These are phyloP conservation scores for Gallinago media DNA, from an alignment of 2,113 vertebrate species.

Conservation along the genomic window DNA sequence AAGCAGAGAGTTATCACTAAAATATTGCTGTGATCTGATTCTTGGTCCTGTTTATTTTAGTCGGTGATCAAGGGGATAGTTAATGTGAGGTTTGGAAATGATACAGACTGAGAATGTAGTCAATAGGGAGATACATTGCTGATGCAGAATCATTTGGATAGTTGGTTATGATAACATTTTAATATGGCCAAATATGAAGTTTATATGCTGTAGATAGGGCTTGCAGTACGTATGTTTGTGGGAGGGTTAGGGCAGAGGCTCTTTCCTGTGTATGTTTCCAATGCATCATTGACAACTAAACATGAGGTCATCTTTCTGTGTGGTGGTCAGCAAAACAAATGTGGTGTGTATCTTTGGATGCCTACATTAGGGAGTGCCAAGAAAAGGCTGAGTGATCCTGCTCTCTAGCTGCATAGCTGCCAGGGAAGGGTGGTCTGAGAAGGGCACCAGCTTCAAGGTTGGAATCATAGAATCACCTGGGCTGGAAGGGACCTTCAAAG, in stretches of 20 bases:
- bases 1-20: background rate
- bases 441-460: background rate
- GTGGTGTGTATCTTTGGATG: background rate
- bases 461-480: too few relatives aligned
- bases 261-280: background rate
- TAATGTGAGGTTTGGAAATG: background rate
- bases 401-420: background rate
- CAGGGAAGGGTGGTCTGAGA: background rate
- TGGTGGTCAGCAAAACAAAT: background rate
- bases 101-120: background rate
- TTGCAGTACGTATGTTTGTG: background rate
- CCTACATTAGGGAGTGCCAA: background rate
- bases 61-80: background rate
- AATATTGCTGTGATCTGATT: background rate
- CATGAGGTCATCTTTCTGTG: fast-evolving
- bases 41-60: background rate
- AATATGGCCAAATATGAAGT: background rate
- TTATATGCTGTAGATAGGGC: background rate
- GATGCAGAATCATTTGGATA: background rate
- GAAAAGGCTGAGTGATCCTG: background rate
- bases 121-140: background rate
- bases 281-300: background rate
- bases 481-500: too few relatives aligned
- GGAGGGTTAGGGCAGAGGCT: background rate
- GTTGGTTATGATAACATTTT: background rate